Evolutionary conservation across 2,888 invertebrate genomes (phyloP).

Genomic region (Dryobotodes eremita): DNA sequence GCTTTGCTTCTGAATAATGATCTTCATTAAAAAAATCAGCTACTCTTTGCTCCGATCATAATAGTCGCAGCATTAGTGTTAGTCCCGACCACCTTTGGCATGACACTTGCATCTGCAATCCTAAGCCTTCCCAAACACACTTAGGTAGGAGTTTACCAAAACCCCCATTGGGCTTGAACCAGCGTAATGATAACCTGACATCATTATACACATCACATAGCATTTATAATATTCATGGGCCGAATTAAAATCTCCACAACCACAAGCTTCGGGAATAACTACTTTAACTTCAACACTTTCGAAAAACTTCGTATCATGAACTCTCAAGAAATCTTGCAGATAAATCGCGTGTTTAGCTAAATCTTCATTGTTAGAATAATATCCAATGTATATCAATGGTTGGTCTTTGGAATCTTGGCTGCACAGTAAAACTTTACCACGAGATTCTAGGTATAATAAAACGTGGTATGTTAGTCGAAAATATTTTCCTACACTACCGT

Average conservation of each 20-base stretch:
- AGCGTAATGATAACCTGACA: slow-evolving; percentile 92
- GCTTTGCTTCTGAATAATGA: background rate
- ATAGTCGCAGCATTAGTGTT: slow-evolving; percentile 93
- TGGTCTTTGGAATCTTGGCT: slow-evolving; percentile 88
- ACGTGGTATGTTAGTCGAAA: no score
- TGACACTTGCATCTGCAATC: slow-evolving; percentile 93
- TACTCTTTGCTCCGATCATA: slow-evolving; percentile 94
- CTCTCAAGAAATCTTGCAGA: slow-evolving; percentile 73
- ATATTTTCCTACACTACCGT: slow-evolving; percentile 53
- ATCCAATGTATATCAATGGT: slow-evolving; percentile 91
- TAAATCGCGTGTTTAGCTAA: slow-evolving; percentile 80
- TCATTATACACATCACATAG: slow-evolving; percentile 91
- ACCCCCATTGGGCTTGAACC: slow-evolving; percentile 94
- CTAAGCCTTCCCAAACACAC: slow-evolving; percentile 92
- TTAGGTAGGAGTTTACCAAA: slow-evolving; percentile 92
- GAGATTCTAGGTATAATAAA: slow-evolving; percentile 86
- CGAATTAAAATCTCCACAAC: slow-evolving; percentile 51
- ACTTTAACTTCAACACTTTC: slow-evolving; percentile 73
- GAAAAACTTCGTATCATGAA: slow-evolving; percentile 83
- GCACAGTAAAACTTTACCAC: slow-evolving; percentile 88
- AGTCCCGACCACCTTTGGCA: slow-evolving; percentile 92
- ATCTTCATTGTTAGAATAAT: slow-evolving; percentile 89
- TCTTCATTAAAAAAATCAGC: slow-evolving; percentile 60
- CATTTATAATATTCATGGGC: slow-evolving; percentile 92
- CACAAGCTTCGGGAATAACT: slow-evolving; percentile 61